These are phyloP conservation scores for Sebastes elongatus DNA, from an alignment of 2,797 vertebrate genomes.

Conservation along the genomic window DNA sequence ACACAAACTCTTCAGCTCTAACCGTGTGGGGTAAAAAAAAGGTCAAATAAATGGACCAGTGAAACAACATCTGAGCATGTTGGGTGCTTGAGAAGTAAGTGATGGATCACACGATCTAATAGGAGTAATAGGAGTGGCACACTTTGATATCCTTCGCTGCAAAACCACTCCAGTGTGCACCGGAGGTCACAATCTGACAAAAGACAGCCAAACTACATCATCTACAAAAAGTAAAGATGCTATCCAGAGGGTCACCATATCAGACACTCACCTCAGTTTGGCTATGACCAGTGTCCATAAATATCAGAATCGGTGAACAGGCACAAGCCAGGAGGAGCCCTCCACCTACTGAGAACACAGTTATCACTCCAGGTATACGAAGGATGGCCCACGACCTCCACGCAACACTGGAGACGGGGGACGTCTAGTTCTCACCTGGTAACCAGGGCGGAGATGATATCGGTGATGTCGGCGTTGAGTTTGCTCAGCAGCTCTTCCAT, in stretches of 20 bases:
- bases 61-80: background rate
- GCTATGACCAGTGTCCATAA: background rate
- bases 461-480: constrained; percentile 90
- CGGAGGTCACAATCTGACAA: background rate
- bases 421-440: constrained; percentile 82
- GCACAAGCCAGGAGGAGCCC: background rate
- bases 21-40: too few species aligned
- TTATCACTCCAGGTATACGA: background rate
- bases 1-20: too few species aligned
- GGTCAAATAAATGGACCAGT: background rate
- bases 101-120: background rate
- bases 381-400: background rate
- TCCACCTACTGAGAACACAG: background rate
- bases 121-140: background rate
- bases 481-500: constrained; percentile 92
- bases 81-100: background rate
- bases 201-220: background rate
- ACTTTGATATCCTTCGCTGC: background rate
- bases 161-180: background rate
- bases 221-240: background rate
- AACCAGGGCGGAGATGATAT: constrained; percentile 94
- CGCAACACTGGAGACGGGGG: background rate
- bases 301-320: background rate
- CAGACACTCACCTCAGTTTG: background rate
- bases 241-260: background rate